These are phyloP conservation scores for Limonius californicus DNA, from an alignment of 1,140 invertebrate genomes.

Conservation along the genomic window DNA sequence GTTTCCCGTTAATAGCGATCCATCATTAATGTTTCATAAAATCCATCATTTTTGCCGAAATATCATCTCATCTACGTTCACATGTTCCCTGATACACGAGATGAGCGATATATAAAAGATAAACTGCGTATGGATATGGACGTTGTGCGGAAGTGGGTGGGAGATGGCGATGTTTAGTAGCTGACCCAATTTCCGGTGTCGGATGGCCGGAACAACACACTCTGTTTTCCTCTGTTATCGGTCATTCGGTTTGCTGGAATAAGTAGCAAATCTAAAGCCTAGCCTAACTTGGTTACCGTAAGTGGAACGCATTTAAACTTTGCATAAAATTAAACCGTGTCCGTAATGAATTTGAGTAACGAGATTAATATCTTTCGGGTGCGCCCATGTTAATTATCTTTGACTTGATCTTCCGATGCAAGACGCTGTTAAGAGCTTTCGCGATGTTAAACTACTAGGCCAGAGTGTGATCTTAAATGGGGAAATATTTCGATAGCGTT, in stretches of 20 bases:
- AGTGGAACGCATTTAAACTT: neutral
- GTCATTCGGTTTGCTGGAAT: constrained; percentile 27
- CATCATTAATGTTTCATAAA: constrained; percentile 19
- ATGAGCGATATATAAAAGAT: constrained; percentile 19
- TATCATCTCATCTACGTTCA: neutral
- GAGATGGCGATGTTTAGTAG: constrained; percentile 37
- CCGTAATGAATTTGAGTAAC: too few species aligned
- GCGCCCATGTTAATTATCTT: constrained; percentile 2
- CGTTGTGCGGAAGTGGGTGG: constrained; percentile 30
- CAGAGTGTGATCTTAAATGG: too few species aligned
- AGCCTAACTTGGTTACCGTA: constrained; percentile 1
- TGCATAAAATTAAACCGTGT: neutral
- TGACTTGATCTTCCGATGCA: neutral
- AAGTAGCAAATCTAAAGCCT: neutral
- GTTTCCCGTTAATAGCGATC: neutral
- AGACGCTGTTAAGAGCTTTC: too few species aligned
- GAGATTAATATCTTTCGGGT: neutral
- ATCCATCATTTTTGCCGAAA: constrained; percentile 3
- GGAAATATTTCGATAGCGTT: too few species aligned
- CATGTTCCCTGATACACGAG: constrained; percentile 7
- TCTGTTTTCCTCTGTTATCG: constrained; percentile 36
- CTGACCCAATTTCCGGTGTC: constrained; percentile 40
- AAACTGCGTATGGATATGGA: constrained; percentile 25
- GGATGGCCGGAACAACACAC: constrained; percentile 36
- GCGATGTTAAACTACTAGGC: too few species aligned